phyloP scores from a whole-genome alignment of 2,888 invertebrate species.

The Villa cingulata region DNA sequence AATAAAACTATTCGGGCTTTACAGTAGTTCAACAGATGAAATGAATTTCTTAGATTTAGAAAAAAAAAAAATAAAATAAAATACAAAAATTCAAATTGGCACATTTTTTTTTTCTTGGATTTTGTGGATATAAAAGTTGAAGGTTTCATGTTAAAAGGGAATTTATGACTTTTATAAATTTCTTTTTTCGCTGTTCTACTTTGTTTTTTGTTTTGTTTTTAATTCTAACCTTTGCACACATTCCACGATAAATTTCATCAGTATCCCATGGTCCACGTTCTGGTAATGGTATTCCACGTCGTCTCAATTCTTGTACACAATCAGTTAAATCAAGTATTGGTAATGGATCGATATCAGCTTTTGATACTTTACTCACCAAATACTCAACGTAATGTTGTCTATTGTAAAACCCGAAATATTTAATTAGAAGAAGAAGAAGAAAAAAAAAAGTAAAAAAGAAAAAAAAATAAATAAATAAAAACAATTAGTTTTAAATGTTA shows the following conservation, averaged over 20 bases:
- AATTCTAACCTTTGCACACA: constrained; percentile 62
- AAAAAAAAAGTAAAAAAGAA: background rate
- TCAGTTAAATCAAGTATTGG: constrained; percentile 77
- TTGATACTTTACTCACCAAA: constrained; percentile 75
- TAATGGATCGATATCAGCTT: constrained; percentile 74
- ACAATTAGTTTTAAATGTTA: no score
- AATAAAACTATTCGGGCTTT: constrained; percentile 13
- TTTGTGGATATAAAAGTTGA: no score
- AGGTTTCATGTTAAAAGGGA: no score
- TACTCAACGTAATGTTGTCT: constrained; percentile 94
- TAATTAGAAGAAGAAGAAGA: constrained; percentile 8
- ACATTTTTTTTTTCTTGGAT: background rate
- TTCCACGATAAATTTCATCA: constrained; percentile 69
- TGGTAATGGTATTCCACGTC: constrained; percentile 72
- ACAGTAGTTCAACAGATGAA: constrained; percentile 9
- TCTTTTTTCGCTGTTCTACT: no score
- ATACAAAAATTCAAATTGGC: constrained; percentile 3
- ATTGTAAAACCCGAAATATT: constrained; percentile 38
- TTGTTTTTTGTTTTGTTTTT: background rate
- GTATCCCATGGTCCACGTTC: constrained; percentile 69
- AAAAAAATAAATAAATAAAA: background rate
- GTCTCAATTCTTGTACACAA: constrained; percentile 72
- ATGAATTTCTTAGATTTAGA: constrained; percentile 1
- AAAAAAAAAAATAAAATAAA: constrained; percentile 2
- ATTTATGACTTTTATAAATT: background rate